Evolutionary conservation across 1,140 invertebrate genomes (phyloP), one percentile per base, ranked within the genome.

Genomic region (Achatina immaculata): DNA sequence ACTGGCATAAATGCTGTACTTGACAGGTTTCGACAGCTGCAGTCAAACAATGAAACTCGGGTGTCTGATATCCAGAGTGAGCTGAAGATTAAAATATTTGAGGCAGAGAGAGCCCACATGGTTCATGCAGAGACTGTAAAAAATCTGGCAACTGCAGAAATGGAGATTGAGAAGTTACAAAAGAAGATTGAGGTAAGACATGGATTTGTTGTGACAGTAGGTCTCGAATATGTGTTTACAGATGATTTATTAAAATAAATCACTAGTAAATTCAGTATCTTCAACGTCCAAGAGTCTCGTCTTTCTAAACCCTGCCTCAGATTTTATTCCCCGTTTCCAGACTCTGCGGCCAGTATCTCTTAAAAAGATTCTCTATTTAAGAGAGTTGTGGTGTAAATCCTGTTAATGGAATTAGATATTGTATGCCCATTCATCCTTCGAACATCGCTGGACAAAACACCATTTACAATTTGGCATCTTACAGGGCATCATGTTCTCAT

Each of bases 151-250:
- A 86, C 90, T 48, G 73, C 81, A 75, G 86, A 92, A 66, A 82
- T 91, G 45, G 90, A 92, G 43, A 86, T 88, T n/a, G 91, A 92
- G 77, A 92, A 92, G 83, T 76, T 89, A 34, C 86, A 89, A 68
- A 90, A 91, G 79, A 92, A 92, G 83, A 74, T 85, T 24, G 90
- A 92, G 86, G 90, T 90, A 76, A 31, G 58, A 4, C 31, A 31
- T 62, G n/a, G 31, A 28, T 62, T 62, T 31, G n/a, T n/a, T 51
- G 62, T 48, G 16, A 62, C 7, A 31, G 69, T 36, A 62, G 24
- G 62, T 75, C 4, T 40, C 11, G 28, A n/a, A 28, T 7, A 28
- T 19, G 21, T 0, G 16, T 40, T n/a, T 71, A 21, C 65, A 31
- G 24, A 24, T 78, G 36, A 55, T n/a, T n/a, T n/a, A n/a, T n/a